phyloP scores from a whole-genome alignment of 2,113 vertebrate genomes.

The Origma solitaria region DNA sequence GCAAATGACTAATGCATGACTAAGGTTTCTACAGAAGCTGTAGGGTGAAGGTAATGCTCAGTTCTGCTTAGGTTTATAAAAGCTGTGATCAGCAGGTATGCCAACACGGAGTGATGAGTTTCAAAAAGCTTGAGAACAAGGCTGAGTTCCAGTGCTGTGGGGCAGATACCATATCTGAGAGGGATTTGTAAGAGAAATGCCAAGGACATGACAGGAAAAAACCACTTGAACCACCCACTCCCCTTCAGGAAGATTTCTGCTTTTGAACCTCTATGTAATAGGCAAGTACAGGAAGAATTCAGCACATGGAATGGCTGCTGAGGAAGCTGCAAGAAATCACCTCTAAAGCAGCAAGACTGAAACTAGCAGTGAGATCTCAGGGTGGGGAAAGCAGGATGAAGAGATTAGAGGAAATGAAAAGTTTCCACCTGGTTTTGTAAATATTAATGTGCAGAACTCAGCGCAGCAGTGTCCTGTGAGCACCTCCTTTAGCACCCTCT shows the following conservation, averaged over 20 bases:
- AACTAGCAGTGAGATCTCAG: background rate
- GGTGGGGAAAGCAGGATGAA: background rate
- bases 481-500: background rate
- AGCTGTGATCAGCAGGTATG: background rate
- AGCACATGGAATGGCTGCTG: background rate
- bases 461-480: background rate
- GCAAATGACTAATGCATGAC: background rate
- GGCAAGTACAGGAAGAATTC: background rate
- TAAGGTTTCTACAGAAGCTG: background rate
- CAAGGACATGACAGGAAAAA: background rate
- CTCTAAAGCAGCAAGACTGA: background rate
- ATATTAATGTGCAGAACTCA: background rate
- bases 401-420: background rate
- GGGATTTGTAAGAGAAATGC: background rate
- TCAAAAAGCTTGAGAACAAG: background rate
- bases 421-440: background rate
- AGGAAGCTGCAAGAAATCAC: background rate
- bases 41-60: background rate
- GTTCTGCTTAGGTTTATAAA: background rate
- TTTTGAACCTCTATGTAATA: background rate
- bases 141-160: background rate
- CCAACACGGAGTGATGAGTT: background rate
- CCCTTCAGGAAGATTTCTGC: background rate
- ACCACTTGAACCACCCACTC: background rate
- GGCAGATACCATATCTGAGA: background rate